Evolutionary conservation across 2,113 vertebrate species (phyloP).

Genomic region (human (Homo sapiens)): DNA sequence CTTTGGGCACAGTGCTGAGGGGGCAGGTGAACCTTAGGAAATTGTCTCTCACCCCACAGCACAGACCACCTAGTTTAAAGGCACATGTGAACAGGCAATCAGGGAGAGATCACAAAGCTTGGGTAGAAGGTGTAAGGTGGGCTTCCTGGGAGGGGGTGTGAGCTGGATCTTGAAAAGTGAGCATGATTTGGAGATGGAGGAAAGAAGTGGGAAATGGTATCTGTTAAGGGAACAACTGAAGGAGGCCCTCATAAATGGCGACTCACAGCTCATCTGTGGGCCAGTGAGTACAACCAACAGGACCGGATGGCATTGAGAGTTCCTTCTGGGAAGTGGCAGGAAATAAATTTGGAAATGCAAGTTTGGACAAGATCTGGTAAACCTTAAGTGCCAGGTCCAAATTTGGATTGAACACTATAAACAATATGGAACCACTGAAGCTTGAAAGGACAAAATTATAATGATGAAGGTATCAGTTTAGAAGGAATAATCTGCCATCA

Average conservation of each 20-base stretch:
- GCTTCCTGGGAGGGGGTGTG: neutral
- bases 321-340: neutral
- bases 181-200: neutral
- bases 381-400: neutral
- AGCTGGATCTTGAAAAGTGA: neutral
- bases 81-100: neutral
- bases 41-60: neutral
- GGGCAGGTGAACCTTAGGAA: neutral
- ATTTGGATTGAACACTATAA: neutral
- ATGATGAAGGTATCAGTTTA: neutral
- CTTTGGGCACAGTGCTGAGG: neutral
- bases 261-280: neutral
- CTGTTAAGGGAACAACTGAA: neutral
- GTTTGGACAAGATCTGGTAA: neutral
- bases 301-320: neutral
- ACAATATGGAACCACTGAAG: neutral
- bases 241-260: neutral
- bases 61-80: neutral
- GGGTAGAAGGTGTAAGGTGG: neutral
- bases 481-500: neutral
- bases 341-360: constrained; percentile 5
- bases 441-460: neutral
- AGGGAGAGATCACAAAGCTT: neutral
- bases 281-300: neutral
- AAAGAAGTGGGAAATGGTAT: neutral